Evolutionary conservation across 2,113 vertebrate species (phyloP).

Genomic region (Psittacula cyanocephala): DNA sequence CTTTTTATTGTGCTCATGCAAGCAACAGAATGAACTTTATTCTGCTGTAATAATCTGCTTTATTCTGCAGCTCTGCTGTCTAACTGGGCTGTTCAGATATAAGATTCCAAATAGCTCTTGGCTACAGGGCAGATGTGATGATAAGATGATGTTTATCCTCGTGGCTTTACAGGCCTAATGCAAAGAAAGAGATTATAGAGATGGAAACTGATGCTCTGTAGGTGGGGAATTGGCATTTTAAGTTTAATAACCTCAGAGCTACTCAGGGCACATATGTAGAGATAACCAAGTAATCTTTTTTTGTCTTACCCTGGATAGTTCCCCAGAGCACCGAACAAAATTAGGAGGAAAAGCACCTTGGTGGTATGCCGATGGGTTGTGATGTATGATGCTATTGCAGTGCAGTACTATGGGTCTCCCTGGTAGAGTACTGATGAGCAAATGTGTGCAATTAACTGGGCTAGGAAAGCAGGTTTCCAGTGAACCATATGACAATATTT

Average conservation of each 20-base stretch:
- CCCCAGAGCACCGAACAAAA: background rate
- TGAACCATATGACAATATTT: background rate
- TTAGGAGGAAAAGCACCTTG: background rate
- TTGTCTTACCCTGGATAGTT: background rate
- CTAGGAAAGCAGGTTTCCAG: background rate
- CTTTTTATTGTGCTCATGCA: background rate
- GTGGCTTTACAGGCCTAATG: background rate
- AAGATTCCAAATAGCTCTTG: conserved; percentile 18
- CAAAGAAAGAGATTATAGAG: background rate
- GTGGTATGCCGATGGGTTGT: background rate
- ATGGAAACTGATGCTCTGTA: background rate
- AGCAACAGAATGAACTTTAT: background rate
- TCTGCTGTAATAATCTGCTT: background rate
- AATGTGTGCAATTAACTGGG: background rate
- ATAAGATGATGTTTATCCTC: conserved; percentile 2
- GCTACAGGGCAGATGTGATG: conserved; percentile 21
- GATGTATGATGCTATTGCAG: background rate
- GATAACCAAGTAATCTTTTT: background rate
- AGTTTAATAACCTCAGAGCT: background rate
- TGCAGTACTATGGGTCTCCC: background rate
- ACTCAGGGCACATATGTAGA: background rate
- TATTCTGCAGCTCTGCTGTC: background rate
- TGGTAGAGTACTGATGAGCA: background rate
- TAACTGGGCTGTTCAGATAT: background rate
- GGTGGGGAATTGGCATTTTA: background rate